Evolutionary conservation across 2,797 vertebrate genomes (phyloP).

Genomic region (Calcarius lapponicus): DNA sequence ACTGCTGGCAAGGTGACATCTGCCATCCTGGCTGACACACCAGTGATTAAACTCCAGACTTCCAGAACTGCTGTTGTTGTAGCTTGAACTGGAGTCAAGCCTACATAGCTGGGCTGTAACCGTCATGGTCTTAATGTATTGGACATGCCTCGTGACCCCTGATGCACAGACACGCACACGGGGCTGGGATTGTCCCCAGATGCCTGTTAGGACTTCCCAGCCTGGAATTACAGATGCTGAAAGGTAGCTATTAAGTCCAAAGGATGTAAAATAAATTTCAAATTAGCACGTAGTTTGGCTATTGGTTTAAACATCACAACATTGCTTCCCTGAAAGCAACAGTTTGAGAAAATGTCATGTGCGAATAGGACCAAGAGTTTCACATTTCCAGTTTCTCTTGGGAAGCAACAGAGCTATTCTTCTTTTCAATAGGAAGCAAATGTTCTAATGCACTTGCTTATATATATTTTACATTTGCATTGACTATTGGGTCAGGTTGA

Average conservation of each 20-base stretch:
- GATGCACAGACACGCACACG: conserved; percentile 2
- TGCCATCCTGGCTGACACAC: conserved; percentile 49
- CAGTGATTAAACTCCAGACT: conserved; percentile 52
- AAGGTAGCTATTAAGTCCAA: conserved; percentile 37
- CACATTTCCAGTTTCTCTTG: neutral
- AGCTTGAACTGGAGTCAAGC: conserved; percentile 44
- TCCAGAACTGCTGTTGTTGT: conserved; percentile 23
- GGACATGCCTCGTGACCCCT: conserved; percentile 54
- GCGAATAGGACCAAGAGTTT: neutral
- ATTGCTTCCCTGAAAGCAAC: neutral
- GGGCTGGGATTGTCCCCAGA: conserved; percentile 44
- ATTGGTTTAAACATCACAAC: neutral
- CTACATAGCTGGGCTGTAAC: conserved; percentile 34
- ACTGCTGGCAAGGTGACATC: conserved; percentile 50
- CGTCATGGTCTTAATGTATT: conserved; percentile 54
- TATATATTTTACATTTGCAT: conserved; percentile 21
- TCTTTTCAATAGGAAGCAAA: neutral
- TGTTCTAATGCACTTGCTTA: neutral
- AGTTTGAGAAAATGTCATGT: conserved; percentile 11
- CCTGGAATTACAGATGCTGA: neutral
- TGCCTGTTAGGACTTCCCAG: conserved; percentile 36
- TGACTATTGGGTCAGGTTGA: neutral
- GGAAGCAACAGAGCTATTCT: neutral
- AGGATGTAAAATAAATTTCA: conserved; percentile 38
- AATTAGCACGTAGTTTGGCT: conserved; percentile 30